These are phyloP conservation scores for Actenoides hombroni DNA, from an alignment of 2,113 vertebrate genomes.

Conservation along the genomic window DNA sequence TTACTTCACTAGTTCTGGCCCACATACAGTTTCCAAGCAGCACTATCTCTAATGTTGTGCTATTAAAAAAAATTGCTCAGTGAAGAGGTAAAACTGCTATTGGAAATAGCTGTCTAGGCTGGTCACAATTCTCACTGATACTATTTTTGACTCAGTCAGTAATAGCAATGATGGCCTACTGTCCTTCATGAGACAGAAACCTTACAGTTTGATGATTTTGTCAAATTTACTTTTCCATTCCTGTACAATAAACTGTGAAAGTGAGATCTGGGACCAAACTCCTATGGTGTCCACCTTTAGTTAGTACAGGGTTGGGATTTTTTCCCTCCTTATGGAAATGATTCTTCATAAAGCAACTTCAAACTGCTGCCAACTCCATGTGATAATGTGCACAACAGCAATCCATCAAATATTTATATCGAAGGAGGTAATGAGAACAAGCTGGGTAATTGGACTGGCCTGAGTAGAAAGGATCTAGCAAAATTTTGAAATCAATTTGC, in stretches of 20 bases:
- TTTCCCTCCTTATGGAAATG: neutral
- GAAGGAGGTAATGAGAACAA: conserved; percentile 35
- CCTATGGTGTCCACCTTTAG: neutral
- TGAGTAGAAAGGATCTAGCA: neutral
- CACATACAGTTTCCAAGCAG: neutral
- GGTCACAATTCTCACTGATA: neutral
- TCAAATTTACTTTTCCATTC: neutral
- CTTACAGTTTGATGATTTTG: neutral
- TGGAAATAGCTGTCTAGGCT: neutral
- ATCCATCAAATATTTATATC: neutral
- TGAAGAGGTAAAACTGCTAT: neutral
- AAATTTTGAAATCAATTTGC: conserved; percentile 26
- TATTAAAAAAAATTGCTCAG: neutral
- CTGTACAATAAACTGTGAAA: neutral
- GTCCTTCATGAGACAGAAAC: neutral
- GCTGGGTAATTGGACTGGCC: neutral
- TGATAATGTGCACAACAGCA: neutral
- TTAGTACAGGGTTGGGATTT: neutral
- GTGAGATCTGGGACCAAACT: neutral
- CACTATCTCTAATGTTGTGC: neutral
- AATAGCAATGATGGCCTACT: neutral
- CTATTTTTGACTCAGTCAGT: neutral
- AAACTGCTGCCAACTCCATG: neutral
- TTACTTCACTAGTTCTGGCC: neutral
- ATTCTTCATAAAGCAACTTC: neutral